Evolutionary conservation across 2,888 invertebrate species (phyloP), one percentile per base, ranked within the genome.

Genomic region (Epirrhoe alternata): DNA sequence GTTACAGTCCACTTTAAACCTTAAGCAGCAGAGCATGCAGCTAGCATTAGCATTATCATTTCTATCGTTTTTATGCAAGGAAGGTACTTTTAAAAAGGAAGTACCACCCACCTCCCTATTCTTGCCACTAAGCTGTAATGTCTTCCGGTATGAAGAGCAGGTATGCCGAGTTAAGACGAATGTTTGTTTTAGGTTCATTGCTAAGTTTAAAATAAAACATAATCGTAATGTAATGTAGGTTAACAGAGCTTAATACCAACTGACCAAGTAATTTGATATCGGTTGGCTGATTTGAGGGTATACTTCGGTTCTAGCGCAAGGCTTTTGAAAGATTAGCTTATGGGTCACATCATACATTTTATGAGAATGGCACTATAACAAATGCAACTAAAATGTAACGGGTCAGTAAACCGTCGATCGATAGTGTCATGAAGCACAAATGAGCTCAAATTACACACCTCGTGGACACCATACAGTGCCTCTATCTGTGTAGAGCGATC

Each of bases 91-190:
- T 31, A 24, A 51, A 55, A 59, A 16, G 62, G 52, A 58, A 57
- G 56, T 61, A 33, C 55, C 61, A 61, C 66, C 66, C 61, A 51
- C 61, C 56, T 30, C 57, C 53, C 65, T 61, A 38, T 61, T 51
- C 65, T 56, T 57, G 56, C 61, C 66, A 59, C 33, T 12, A 49
- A 58, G 54, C 62, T 52, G 62, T 62, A 62, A 66, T 55, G 62
- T 47, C 35, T 66, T 66, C 66, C 66, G 62, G 33, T 62, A 59
- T 55, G 55, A 62, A 55, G 33, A 59, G 50, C 58, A 45, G 42
- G 31, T 30, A 45, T 58, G 33, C 38, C 17, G 4, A 53, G 33
- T 33, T 24, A 51, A 38, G 55, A 61, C 35, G 24, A 53, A 57
- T 51, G 47, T 17, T 53, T 38, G 61, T 49, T 61, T 17, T 47